Conservation (phyloP, 2,888 invertebrate genomes). For the Ecliptopera silaceata region DNA sequence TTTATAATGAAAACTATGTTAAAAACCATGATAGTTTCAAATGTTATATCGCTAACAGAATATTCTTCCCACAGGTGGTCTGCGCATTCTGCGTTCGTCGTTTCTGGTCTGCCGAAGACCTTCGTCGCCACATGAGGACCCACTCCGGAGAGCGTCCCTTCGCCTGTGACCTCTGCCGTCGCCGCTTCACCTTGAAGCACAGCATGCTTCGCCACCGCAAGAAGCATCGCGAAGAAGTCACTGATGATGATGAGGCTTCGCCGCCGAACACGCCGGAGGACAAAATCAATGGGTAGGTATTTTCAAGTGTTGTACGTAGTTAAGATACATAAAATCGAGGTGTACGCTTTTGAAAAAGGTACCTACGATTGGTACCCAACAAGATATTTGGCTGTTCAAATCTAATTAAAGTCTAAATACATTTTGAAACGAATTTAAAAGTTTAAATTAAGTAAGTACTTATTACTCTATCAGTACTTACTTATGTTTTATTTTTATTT, state of each 20-base stretch:
- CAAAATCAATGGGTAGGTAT: constrained; percentile 67
- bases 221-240: constrained; percentile 87
- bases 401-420: no score
- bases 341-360: no score
- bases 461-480: no score
- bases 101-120: constrained; percentile 97
- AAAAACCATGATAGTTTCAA: no score
- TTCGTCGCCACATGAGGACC: constrained; percentile 96
- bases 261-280: constrained; percentile 73
- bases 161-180: constrained; percentile 93
- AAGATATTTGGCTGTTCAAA: no score
- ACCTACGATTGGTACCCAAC: no score
- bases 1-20: no score
- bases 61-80: constrained; percentile 84
- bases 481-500: not conserved
- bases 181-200: constrained; percentile 96
- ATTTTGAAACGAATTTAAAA: no score
- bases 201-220: constrained; percentile 97
- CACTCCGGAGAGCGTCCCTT: constrained; percentile 97
- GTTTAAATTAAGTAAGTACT: not conserved
- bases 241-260: constrained; percentile 80
- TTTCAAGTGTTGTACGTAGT: no score
- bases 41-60: no score
- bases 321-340: no score
- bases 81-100: constrained; percentile 96